Evolutionary conservation across 2,888 invertebrate species (phyloP), one percentile per base, ranked within the genome.

Genomic region (Sinodicranocentrus sp.): DNA sequence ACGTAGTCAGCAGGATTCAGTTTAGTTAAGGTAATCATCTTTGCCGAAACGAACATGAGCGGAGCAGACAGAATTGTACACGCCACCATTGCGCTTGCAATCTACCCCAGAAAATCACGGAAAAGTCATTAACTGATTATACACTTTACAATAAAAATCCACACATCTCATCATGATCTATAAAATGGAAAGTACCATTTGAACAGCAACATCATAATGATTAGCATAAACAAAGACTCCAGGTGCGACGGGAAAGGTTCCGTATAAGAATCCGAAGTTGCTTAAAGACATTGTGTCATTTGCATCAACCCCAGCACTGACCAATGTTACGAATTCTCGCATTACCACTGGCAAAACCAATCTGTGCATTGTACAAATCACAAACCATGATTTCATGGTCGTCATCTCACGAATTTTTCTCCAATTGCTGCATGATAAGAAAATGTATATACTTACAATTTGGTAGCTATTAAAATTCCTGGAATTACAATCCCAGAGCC

Each of bases 31-130:
- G 95, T 94, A 88, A 98, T 96, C 93, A 98, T 95, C 92, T 97
- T 96, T 0, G 98, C 97, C 0, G 98, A 98, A 82, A 98, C 93
- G 90, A 97, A 98, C 96, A 98, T 98, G 89, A 98, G 92, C 0
- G 98, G 98, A 0, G 97, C 98, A 15, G 98, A 97, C 23, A 98
- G 92, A 90, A 98, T 97, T 0, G 98, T 98, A 89, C 97, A 97
- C 0, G 96, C 95, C 2, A 98, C 98, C 96, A 98, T 96, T 28
- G 97, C 95, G 73, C 95, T 96, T 0, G 98, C 97, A 91, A 98
- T 94, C 95, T 97, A 90, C 67, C 92, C 90, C n/a, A 26, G 70
- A 70, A 63, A 25, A 39, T 33, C 1, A 17, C 5, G 19, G n/a
- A 33, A 17, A n/a, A 65, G n/a, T n/a, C n/a, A n/a, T n/a, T n/a